Evolutionary conservation across 2,888 invertebrate genomes (phyloP), one percentile per base, ranked within the genome.

Genomic region (Microchrysa polita): DNA sequence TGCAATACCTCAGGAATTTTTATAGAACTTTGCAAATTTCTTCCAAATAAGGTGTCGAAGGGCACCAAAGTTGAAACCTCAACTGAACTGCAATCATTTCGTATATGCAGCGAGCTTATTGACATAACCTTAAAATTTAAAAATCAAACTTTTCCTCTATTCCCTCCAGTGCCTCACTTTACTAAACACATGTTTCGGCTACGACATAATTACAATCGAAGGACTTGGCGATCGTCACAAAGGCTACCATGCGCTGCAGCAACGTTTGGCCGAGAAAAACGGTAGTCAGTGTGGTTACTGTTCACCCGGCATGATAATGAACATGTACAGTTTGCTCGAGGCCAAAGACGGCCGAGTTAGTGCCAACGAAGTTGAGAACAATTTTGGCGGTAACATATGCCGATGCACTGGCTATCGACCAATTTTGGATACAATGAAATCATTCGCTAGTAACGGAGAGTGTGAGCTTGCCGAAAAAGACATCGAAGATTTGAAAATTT

Each of bases 201-300:
- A 90, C 90, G 87, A 88, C 52, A 86, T 92, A 22, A 87, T 86
- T n/a, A 92, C 92, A 0, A 86, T 90, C 0, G 92, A 92, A 83
- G 90, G 91, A 0, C 82, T 92, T 48, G 92, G 92, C 1, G 80
- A 82, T 77, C 79, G 83, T 63, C 83, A 83, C 73, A 82, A 81
- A 1, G 91, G 92, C 0, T 91, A 91, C 80, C 90, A 92, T 79
- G 86, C 87, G 0, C 85, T 93, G 16, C 92, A 92, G 81, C 85
- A 86, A 73, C 82, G 87, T 1, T 80, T 92, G 52, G 90, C 89
- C 0, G 84, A 88, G 57, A 86, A 88, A 79, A 89, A 90, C 79
- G 92, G 91, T 0, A 88, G 89, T 0, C 92, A 92, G 81, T 92
- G 92, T 80, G 92, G 92, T 0, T 91, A 87, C 81, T 93, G 93